Base-by-base conservation (phyloP, 2,888 invertebrate genomes). In the Marronus borbonicus region DNA sequence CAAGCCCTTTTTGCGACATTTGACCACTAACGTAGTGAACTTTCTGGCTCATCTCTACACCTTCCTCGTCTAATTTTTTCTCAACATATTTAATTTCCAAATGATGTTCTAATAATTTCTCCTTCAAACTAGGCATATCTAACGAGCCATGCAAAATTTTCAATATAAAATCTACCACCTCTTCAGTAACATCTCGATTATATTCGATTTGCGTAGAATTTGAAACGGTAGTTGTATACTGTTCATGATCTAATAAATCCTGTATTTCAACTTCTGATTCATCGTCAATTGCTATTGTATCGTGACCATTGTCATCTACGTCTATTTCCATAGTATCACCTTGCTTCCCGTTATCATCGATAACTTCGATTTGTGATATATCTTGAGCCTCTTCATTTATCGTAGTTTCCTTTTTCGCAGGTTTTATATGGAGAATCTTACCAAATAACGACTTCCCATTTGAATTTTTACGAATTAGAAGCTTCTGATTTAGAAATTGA, bases 61-160 rank as follows among this genome's bases (percentile, higher is more conserved):
- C 76, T 2, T 75, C 76, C n/a, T 72, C 76, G 14, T 80, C 79
- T 10, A 79, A 80, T 2, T 55, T 75, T 50, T 81, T 84, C 60
- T 84, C 83, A 1, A 83, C 78, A 7, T 84, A 77, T 76, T 83
- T 84, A 0, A 86, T 83, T 10, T 83, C 79, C 31, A 86, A 76
- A 49, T 83, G 82, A 66, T 79, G 82, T 52, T 81, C 77, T 20
- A 64, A 49, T 49, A 88, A 78, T 77, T 86, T 86, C 65, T 85
- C 85, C 50, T 84, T 83, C 1, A 88, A 83, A 5, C 83, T 84
- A 14, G 86, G 85, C 83, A 87, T 83, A 17, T 84, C 84, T 85
- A 87, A 86, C 17, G 88, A 81, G 3, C 86, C 86, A 0, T 81
- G 78, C 49, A 88, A 79, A 1, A 86, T 87, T 72, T 83, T 85